Conservation (phyloP, 2,113 vertebrate genomes). For the Promerops cafer region DNA sequence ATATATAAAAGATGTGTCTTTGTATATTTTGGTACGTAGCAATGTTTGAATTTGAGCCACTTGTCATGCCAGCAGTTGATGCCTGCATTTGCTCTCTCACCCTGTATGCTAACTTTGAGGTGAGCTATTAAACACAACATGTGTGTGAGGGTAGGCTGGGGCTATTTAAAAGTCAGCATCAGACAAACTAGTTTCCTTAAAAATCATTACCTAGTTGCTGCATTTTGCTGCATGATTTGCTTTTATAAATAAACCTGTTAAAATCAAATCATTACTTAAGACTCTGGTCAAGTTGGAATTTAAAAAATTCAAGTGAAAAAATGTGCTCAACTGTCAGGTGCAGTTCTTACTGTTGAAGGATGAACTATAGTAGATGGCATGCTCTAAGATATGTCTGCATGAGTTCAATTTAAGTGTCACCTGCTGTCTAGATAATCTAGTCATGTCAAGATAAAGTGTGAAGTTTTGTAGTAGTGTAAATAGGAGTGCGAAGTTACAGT, state of each 20-base stretch:
- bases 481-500: background rate
- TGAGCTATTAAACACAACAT: background rate
- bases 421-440: background rate
- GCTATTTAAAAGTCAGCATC: background rate
- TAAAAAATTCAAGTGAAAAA: background rate
- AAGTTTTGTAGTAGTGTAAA: background rate
- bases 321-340: fast-evolving
- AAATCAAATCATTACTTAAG: background rate
- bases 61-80: background rate
- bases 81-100: background rate
- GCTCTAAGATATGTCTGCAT: background rate
- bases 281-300: background rate
- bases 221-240: background rate
- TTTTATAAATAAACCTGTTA: background rate
- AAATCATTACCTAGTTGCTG: background rate
- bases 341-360: background rate
- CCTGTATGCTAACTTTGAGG: background rate
- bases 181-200: background rate
- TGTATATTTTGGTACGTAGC: background rate
- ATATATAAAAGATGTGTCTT: too few relatives aligned
- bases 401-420: background rate
- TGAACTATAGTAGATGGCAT: background rate
- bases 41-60: background rate
- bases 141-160: background rate
- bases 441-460: background rate